These are phyloP conservation scores for Nothura maculosa DNA, from an alignment of 2,797 vertebrate genomes.

Conservation along the genomic window DNA sequence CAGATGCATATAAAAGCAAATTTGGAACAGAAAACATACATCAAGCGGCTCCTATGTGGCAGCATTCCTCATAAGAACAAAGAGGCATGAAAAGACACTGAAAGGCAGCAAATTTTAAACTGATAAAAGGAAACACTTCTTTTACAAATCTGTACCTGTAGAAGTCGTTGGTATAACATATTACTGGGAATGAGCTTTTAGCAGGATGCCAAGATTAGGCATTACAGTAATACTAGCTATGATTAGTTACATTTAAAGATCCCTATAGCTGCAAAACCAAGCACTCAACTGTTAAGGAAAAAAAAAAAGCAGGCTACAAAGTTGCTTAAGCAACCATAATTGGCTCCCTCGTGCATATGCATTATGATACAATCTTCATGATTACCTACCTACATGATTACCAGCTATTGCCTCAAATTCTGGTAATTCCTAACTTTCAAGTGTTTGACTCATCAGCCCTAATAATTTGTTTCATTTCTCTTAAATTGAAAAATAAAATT, in stretches of 20 bases:
- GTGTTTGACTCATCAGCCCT: background rate
- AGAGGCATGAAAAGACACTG: background rate
- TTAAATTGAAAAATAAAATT: background rate
- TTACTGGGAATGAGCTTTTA: background rate
- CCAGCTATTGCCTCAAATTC: background rate
- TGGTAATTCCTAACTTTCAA: conserved; percentile 1
- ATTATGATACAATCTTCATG: background rate
- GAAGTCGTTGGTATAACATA: background rate
- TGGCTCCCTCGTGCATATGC: background rate
- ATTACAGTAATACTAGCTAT: background rate
- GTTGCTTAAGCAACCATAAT: background rate
- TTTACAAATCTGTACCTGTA: background rate
- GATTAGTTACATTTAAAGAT: background rate
- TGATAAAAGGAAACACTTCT: background rate
- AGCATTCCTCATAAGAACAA: conserved; percentile 1
- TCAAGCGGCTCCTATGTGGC: background rate
- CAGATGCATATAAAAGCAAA: background rate
- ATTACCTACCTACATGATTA: background rate
- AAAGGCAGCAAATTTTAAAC: conserved; percentile 4
- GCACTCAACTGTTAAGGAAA: background rate
- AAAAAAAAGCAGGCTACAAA: accelerated
- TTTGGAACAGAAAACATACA: background rate
- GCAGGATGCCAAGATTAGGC: background rate
- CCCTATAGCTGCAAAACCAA: background rate
- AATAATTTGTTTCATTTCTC: background rate